Conservation (phyloP, 1,140 invertebrate species). For the silkworm (Bombyx mori) region ASM3026992v2 NC_085109.1:12032501-12033000, state of each 20-base stretch:
- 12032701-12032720: slow-evolving; percentile 4
- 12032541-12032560: slow-evolving; percentile 5
- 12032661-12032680: slow-evolving; percentile 7
- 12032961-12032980: too few relatives aligned
- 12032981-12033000: too few relatives aligned
- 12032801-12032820: slow-evolving; percentile 45
- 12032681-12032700: neutral
- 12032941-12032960: too few relatives aligned
- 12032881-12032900: too few relatives aligned
- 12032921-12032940: too few relatives aligned
- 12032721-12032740: slow-evolving; percentile 60
- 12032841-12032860: slow-evolving; percentile 8
- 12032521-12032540: slow-evolving; percentile 26
- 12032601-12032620: slow-evolving; percentile 64
- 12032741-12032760: slow-evolving; percentile 54
- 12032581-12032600: slow-evolving; percentile 52
- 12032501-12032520: slow-evolving; percentile 62
- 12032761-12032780: slow-evolving; percentile 39
- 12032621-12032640: slow-evolving; percentile 11
- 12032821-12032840: slow-evolving; percentile 20
- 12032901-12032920: too few relatives aligned
- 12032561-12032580: slow-evolving; percentile 17
- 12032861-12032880: too few relatives aligned
- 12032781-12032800: slow-evolving; percentile 41
- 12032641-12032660: slow-evolving; percentile 13